A percentile compares a stretch with the other conserved stretches of the same genome.
Evolutionary conservation across 1,140 invertebrate species (phyloP).

Genomic region (Aphis gossypii): DNA sequence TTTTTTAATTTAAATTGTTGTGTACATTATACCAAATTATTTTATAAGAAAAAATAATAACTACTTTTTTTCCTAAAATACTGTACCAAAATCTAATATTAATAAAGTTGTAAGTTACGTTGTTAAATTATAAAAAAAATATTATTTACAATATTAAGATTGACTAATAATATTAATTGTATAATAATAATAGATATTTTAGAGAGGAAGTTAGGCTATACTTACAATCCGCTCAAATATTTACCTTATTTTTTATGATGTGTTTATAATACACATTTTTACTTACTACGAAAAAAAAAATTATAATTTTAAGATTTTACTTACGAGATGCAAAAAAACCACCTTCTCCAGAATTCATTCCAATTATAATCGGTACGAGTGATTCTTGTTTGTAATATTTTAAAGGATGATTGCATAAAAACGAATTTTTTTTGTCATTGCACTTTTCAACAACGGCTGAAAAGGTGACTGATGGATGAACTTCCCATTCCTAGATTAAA

Average conservation of each 20-base stretch:
- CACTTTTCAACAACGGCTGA: slow-evolving; percentile 33
- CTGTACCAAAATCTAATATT: too few relatives aligned
- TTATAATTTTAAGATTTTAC: neutral
- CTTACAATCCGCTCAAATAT: too few relatives aligned
- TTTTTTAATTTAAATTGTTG: neutral
- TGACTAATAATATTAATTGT: neutral
- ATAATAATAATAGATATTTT: neutral
- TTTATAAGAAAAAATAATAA: neutral
- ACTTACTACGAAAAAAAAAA: neutral
- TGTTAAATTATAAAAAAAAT: neutral
- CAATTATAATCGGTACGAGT: slow-evolving; percentile 45
- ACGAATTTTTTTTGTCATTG: neutral
- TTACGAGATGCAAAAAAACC: slow-evolving; percentile 40
- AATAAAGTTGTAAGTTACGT: neutral
- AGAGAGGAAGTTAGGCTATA: neutral
- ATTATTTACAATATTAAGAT: neutral
- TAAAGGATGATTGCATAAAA: slow-evolving; percentile 18
- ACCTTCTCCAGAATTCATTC: slow-evolving; percentile 47
- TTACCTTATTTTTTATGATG: neutral
- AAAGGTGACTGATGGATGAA: slow-evolving; percentile 9
- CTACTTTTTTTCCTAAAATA: too few relatives aligned
- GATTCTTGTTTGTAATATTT: slow-evolving; percentile 49
- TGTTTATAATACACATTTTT: neutral
- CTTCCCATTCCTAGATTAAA: slow-evolving; percentile 14
- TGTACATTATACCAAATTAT: neutral